Percentiles rank a stretch among this genome's conserved stretches.
Conservation (phyloP, 2,888 invertebrate species). For the Tortricodes alternella region DNA sequence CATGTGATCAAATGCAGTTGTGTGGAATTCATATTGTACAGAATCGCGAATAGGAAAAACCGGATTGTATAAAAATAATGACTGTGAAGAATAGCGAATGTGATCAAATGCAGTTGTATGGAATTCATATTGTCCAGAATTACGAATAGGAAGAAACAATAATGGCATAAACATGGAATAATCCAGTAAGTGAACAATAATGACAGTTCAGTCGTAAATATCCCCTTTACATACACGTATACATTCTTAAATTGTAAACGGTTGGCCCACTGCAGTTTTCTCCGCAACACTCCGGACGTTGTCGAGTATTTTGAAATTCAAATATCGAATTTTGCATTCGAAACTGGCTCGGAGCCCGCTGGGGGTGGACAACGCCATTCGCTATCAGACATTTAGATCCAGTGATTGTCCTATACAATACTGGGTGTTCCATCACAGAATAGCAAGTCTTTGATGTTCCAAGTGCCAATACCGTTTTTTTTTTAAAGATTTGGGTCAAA, state of each 20-base stretch:
- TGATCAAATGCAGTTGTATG: too few relatives aligned
- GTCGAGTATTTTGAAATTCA: constrained; percentile 77
- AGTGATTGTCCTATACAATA: constrained; percentile 36
- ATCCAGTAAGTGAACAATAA: too few relatives aligned
- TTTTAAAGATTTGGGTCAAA: neutral
- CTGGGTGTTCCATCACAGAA: neutral
- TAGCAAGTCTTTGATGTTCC: neutral
- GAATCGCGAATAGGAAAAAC: too few relatives aligned
- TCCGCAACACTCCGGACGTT: constrained; percentile 41
- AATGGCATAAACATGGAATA: too few relatives aligned
- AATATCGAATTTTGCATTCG: constrained; percentile 77
- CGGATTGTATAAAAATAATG: too few relatives aligned
- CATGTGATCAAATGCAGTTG: too few relatives aligned
- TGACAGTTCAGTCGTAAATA: too few relatives aligned
- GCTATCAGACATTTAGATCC: constrained; percentile 50
- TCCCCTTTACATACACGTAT: neutral
- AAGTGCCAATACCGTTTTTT: neutral
- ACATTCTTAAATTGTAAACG: constrained; percentile 3
- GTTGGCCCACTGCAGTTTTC: constrained; percentile 26
- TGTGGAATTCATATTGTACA: too few relatives aligned
- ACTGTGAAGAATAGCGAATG: too few relatives aligned
- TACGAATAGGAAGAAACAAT: too few relatives aligned
- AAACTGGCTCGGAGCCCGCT: constrained; percentile 64
- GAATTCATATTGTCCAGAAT: too few relatives aligned
- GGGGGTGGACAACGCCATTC: constrained; percentile 51